A percentile compares a stretch with the other conserved stretches of the same genome.
Conservation (phyloP, 2,888 invertebrate genomes). For the Nowickia ferox region DNA sequence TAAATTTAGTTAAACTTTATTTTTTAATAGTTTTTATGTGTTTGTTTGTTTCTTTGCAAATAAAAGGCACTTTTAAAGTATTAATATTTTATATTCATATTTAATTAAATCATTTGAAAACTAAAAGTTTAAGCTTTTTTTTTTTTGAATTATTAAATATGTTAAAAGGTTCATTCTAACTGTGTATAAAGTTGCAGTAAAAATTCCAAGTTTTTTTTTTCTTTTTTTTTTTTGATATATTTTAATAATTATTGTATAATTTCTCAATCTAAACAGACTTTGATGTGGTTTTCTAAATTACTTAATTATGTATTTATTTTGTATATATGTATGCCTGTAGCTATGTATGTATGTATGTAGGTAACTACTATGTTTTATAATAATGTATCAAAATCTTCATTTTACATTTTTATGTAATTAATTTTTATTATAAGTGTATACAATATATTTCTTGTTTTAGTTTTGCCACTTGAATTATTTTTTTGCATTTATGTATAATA, state of each 20-base stretch:
- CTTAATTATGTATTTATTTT: slow-evolving; percentile 29
- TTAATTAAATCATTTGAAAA: slow-evolving; percentile 35
- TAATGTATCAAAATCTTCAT: neutral
- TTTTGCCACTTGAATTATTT: slow-evolving; percentile 9
- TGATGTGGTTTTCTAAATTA: slow-evolving; percentile 52
- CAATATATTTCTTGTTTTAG: neutral
- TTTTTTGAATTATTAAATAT: slow-evolving; percentile 9
- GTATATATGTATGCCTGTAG: slow-evolving; percentile 2
- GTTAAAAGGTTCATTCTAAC: slow-evolving; percentile 50
- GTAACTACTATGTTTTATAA: neutral
- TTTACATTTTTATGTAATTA: neutral
- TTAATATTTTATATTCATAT: slow-evolving; percentile 33
- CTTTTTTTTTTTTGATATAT: slow-evolving; percentile 21
- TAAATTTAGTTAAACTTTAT: slow-evolving; percentile 67
- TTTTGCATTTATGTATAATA: slow-evolving; percentile 3
- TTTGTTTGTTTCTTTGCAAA: slow-evolving; percentile 57
- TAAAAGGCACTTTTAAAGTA: slow-evolving; percentile 70
- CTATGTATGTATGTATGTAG: too few species aligned
- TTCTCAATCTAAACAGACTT: slow-evolving; percentile 64
- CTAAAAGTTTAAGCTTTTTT: slow-evolving; percentile 41
- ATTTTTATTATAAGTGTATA: neutral
- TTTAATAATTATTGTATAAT: slow-evolving; percentile 50
- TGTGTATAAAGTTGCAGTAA: slow-evolving; percentile 57
- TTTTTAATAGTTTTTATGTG: slow-evolving; percentile 50
- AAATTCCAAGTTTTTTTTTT: slow-evolving; percentile 24